Evolutionary conservation across 1,140 invertebrate species (phyloP), one percentile per base, ranked within the genome.

Genomic region (Leptinotarsa undecemlineata): DNA sequence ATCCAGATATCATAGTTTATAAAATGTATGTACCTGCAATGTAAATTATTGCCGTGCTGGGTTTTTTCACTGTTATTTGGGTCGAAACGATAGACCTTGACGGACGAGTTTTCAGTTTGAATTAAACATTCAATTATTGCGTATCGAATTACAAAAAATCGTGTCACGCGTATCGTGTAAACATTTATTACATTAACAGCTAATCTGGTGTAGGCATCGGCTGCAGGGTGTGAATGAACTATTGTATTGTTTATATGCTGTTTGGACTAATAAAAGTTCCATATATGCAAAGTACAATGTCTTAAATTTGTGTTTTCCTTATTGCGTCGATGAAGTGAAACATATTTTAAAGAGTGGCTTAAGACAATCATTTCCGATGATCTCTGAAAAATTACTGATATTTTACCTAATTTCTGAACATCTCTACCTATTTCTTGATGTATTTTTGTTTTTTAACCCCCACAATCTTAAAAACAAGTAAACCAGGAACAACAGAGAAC

Each of bases 31-130:
- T 64, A 64, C 26, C 63, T 64, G 63, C 11, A 64, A 64, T 64
- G 63, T 64, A 64, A 64, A 64, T 64, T 64, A 64, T 64, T 33
- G 63, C 14, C 21, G 63, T 64, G 20, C 63, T 64, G 20, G 63
- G 20, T 64, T 64, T 64, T 64, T 64, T 33, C 63, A 4, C 63
- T 0, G 15, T 64, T 64, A 64, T 64, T 64, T 64, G 63, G 63
- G 63, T 64, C 63, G 63, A 64, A 64, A 64, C 63, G 17, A 64
- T 64, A 64, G 63, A 64, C 63, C 63, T 64, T 64, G 63, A 20
- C 63, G 63, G 63, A 26, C 63, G 63, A 64, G 63, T 64, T 64
- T 64, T 64, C 63, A 64, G 63, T 20, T 33, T 64, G 63, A 64
- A 64, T 64, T 64, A 64, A 57, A 57, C 51, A 57, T 57, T 15